phyloP scores from a whole-genome alignment of 1,140 invertebrate genomes.

The Apocrypta bakeri region DNA sequence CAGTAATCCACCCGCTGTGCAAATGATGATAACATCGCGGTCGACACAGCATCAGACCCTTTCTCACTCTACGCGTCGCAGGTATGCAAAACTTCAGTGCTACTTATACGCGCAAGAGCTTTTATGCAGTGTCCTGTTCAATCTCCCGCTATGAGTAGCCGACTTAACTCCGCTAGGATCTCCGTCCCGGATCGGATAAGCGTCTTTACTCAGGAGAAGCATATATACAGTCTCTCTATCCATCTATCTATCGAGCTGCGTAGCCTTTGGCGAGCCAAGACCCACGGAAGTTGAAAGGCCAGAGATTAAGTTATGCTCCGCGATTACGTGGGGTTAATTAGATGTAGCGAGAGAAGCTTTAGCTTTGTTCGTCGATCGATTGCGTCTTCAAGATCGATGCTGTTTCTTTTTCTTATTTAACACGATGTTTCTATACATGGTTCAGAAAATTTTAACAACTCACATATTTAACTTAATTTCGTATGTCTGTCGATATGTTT shows the following conservation, averaged over 20 bases:
- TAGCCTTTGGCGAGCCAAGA: not conserved
- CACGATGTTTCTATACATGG: too few relatives aligned
- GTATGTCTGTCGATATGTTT: not conserved
- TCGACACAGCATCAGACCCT: not conserved
- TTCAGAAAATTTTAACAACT: too few relatives aligned
- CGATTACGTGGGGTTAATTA: not conserved
- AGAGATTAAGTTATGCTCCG: not conserved
- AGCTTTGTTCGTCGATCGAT: not conserved
- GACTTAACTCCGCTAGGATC: not conserved
- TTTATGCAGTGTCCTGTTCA: not conserved
- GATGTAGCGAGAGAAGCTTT: not conserved
- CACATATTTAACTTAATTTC: too few relatives aligned
- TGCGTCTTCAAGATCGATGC: too few relatives aligned
- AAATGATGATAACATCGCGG: conserved; percentile 7
- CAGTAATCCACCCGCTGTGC: not conserved
- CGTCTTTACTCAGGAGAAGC: not conserved
- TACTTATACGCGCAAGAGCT: not conserved
- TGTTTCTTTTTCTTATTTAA: too few relatives aligned
- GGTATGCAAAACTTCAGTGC: not conserved
- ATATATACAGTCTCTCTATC: too few relatives aligned
- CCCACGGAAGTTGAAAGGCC: not conserved
- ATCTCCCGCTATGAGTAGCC: not conserved
- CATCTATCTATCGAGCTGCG: too few relatives aligned
- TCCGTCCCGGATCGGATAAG: conserved; percentile 15
- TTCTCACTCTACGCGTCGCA: not conserved